phyloP scores from a whole-genome alignment of 2,113 vertebrate species.

The Elachura formosa region DNA sequence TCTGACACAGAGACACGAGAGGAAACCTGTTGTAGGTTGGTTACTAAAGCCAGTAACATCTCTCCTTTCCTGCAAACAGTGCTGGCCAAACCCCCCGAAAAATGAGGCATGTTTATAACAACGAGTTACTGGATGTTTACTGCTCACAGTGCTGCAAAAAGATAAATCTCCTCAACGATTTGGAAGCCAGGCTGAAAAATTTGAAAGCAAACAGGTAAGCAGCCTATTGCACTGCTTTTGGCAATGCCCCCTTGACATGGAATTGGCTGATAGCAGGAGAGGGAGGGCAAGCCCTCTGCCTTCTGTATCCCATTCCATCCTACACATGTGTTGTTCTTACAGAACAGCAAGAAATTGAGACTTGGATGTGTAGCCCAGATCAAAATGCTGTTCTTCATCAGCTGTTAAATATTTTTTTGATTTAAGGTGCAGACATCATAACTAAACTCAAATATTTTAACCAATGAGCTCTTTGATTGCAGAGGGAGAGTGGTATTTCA shows the following conservation, averaged over 20 bases:
- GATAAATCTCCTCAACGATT: conserved; percentile 92
- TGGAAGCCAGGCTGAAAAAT: conserved; percentile 92
- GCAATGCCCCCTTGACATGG: neutral
- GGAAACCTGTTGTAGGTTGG: neutral
- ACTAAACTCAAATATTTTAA: neutral
- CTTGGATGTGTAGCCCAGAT: neutral
- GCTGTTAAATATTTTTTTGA: neutral
- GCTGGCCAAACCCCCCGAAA: conserved; percentile 92
- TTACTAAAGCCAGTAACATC: conserved; percentile 33
- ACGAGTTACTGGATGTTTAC: conserved; percentile 87
- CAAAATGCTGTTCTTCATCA: neutral
- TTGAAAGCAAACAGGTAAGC: conserved; percentile 91
- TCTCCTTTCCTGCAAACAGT: conserved; percentile 69
- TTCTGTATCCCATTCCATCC: neutral
- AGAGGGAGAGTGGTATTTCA: neutral
- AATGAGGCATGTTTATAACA: conserved; percentile 80
- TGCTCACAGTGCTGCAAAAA: conserved; percentile 98
- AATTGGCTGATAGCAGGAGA: neutral
- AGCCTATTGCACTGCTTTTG: conserved; percentile 7
- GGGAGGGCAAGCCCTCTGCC: neutral
- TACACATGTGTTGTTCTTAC: accelerated
- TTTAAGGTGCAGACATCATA: neutral
- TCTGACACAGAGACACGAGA: neutral
- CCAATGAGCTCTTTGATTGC: neutral
- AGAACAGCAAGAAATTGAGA: neutral